These are phyloP conservation scores for Mixornis gularis DNA, from an alignment of 2,113 vertebrate species.

Conservation along the genomic window DNA sequence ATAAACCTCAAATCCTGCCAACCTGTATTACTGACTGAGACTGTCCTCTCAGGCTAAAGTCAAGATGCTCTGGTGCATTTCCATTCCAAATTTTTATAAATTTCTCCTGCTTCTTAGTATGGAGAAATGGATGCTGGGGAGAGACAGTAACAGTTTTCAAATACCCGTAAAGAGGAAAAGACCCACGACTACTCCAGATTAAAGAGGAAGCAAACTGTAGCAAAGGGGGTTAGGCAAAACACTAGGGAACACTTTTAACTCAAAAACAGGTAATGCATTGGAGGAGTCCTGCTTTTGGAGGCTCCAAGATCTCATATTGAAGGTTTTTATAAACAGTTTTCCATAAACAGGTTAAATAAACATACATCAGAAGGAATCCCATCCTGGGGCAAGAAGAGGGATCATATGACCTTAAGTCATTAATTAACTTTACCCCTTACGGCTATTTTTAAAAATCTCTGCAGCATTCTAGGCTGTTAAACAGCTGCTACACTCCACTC, in stretches of 20 bases:
- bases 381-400: neutral
- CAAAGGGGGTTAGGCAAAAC: neutral
- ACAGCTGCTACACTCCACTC: neutral
- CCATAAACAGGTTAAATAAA: neutral
- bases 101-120: neutral
- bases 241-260: neutral
- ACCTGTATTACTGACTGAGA: neutral
- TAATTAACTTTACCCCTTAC: neutral
- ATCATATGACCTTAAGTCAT: neutral
- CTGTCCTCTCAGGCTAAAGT: neutral
- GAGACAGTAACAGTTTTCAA: neutral
- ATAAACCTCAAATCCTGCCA: neutral
- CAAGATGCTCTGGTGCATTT: neutral
- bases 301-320: neutral
- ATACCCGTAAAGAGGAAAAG: neutral
- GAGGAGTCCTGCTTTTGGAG: neutral
- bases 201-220: neutral
- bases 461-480: neutral
- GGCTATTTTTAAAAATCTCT: neutral
- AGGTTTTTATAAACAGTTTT: neutral
- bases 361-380: neutral
- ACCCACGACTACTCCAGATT: neutral
- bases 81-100: neutral
- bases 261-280: neutral
- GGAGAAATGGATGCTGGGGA: neutral